Conservation (phyloP, 2,113 vertebrate species). For the Procavia capensis region DNA sequence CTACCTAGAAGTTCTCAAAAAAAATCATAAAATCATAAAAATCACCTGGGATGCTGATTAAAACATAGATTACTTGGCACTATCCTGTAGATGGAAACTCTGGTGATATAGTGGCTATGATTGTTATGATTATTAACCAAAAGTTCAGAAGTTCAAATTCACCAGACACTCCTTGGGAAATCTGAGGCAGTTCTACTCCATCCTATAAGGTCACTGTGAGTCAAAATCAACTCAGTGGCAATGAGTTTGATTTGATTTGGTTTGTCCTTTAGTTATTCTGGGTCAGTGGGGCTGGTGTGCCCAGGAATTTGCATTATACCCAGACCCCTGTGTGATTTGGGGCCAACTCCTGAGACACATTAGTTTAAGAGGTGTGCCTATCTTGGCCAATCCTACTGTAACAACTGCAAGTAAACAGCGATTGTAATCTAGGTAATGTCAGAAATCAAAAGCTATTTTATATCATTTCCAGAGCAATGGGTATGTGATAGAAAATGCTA, state of each 20-base stretch:
- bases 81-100: too few species aligned
- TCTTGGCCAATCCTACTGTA: not conserved
- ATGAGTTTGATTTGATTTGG: not conserved
- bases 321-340: not conserved
- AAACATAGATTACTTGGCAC: not conserved
- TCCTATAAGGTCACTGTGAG: too few species aligned
- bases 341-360: not conserved
- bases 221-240: too few species aligned
- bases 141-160: too few species aligned
- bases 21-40: not conserved
- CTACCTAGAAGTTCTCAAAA: slow-evolving; percentile 6
- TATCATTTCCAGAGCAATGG: not conserved
- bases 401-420: not conserved
- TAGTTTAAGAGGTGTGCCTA: not conserved
- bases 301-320: not conserved
- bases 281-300: not conserved
- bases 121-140: too few species aligned
- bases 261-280: not conserved
- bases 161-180: too few species aligned
- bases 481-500: slow-evolving; percentile 14
- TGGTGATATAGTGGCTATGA: too few species aligned
- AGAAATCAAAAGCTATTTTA: not conserved
- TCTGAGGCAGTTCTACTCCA: too few species aligned
- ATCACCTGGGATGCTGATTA: not conserved
- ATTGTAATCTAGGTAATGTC: not conserved